Conservation (phyloP, 2,888 invertebrate species). For the Tridacna crocea region DNA sequence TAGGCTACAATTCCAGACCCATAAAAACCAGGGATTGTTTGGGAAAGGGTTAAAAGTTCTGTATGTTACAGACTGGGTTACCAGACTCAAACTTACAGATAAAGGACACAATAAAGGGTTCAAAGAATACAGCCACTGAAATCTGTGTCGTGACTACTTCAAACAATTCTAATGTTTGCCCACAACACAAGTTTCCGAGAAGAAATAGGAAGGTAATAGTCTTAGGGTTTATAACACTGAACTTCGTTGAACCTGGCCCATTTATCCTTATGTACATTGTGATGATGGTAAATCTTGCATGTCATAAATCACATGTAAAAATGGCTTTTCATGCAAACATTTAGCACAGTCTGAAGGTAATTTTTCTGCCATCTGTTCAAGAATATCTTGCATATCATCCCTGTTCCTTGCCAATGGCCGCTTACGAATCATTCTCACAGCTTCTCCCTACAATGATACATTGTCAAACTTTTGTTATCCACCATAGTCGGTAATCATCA, state of each 20-base stretch:
- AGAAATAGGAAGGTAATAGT: too few species aligned
- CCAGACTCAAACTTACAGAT: too few species aligned
- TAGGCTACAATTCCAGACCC: too few species aligned
- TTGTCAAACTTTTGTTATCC: too few species aligned
- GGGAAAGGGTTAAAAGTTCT: not conserved
- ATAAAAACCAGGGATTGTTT: too few species aligned
- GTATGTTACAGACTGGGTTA: not conserved
- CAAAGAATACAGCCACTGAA: too few species aligned
- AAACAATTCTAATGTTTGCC: too few species aligned
- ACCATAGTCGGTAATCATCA: too few species aligned
- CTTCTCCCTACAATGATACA: constrained; percentile 73
- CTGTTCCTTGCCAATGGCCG: constrained; percentile 61
- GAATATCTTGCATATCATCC: constrained; percentile 71
- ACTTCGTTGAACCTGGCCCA: not conserved
- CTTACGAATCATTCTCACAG: constrained; percentile 77
- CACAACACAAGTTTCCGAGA: too few species aligned
- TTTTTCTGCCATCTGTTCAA: constrained; percentile 58
- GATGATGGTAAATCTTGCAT: constrained; percentile 57
- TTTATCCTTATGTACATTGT: constrained; percentile 33
- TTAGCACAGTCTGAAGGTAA: constrained; percentile 56
- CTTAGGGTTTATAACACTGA: not conserved
- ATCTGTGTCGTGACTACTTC: too few species aligned
- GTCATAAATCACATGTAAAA: constrained; percentile 69
- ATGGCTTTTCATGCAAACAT: constrained; percentile 77
- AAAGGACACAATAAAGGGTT: too few species aligned